Conservation (phyloP, 2,888 invertebrate species). For the Trileptium ribeirensis region DNA sequence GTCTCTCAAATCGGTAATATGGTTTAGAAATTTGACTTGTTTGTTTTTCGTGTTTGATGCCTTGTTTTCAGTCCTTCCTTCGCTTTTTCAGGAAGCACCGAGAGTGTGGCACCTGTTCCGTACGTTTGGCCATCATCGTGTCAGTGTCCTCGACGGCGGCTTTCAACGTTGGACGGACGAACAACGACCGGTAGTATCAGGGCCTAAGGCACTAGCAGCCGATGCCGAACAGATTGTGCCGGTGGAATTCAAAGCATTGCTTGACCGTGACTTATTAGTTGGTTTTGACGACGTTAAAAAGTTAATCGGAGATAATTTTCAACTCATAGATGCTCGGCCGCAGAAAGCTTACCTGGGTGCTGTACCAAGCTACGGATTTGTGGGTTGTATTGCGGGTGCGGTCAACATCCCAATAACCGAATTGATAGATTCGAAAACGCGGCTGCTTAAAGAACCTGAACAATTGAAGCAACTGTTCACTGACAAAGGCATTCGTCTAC, state of each 20-base stretch:
- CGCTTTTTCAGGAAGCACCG: constrained; percentile 44
- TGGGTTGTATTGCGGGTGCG: not conserved
- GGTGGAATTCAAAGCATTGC: not conserved
- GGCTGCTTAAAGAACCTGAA: not conserved
- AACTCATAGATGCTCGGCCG: not conserved
- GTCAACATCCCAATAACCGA: not conserved
- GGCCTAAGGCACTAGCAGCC: not conserved
- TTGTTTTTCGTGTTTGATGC: no score
- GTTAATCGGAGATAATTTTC: not conserved
- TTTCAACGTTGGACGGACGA: constrained; percentile 42
- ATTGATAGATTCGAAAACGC: not conserved
- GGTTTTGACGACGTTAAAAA: not conserved
- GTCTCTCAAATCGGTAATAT: no score
- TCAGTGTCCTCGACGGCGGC: constrained; percentile 49
- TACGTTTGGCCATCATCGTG: constrained; percentile 46
- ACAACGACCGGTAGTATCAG: not conserved
- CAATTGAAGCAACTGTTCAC: not conserved
- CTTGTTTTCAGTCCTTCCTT: no score
- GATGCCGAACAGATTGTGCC: not conserved
- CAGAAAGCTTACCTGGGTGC: not conserved
- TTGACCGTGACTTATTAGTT: not conserved
- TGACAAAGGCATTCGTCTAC: not conserved
- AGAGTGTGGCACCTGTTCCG: constrained; percentile 50
- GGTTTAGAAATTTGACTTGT: no score
- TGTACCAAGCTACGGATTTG: not conserved